Evolutionary conservation across 2,797 vertebrate species (phyloP).

Genomic region (Aldrovandia affinis): DNA sequence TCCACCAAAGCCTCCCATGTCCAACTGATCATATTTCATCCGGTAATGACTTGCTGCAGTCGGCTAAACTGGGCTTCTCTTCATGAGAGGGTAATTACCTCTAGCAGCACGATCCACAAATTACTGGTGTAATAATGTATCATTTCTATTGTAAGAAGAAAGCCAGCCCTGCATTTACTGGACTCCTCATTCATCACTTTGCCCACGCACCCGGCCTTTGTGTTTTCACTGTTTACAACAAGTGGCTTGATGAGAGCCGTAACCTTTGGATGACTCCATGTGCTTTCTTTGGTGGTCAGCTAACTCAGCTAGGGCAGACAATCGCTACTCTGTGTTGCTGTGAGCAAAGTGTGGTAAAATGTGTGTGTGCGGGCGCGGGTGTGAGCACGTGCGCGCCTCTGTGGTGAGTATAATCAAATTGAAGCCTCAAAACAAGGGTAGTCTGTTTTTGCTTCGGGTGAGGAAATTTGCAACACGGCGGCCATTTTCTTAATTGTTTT

Average conservation of each 20-base stretch:
- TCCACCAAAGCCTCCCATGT: constrained; percentile 30
- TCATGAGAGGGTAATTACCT: constrained; percentile 65
- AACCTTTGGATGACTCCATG: constrained; percentile 58
- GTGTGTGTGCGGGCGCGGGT: constrained; percentile 42
- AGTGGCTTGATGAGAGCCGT: constrained; percentile 44
- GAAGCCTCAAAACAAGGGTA: constrained; percentile 2
- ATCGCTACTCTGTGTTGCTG: constrained; percentile 42
- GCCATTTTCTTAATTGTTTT: background rate
- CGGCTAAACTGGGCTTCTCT: constrained; percentile 40
- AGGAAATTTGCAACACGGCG: background rate
- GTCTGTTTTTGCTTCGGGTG: background rate
- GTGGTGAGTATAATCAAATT: constrained; percentile 9
- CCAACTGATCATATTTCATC: constrained; percentile 39
- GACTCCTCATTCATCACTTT: constrained; percentile 18
- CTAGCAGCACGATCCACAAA: constrained; percentile 54
- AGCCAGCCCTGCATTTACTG: constrained; percentile 49
- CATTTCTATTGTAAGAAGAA: constrained; percentile 42
- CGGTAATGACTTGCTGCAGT: constrained; percentile 50
- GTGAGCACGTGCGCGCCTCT: background rate
- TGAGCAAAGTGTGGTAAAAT: constrained; percentile 29
- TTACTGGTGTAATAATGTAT: constrained; percentile 57
- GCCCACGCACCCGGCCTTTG: constrained; percentile 28
- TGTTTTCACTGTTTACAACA: constrained; percentile 21
- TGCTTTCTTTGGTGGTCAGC: constrained; percentile 39
- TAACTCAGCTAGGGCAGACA: constrained; percentile 40